A percentile compares a stretch with the other conserved stretches of the same genome.
Evolutionary conservation across 2,888 invertebrate genomes (phyloP).

Genomic region (Eumerus sabulonum): DNA sequence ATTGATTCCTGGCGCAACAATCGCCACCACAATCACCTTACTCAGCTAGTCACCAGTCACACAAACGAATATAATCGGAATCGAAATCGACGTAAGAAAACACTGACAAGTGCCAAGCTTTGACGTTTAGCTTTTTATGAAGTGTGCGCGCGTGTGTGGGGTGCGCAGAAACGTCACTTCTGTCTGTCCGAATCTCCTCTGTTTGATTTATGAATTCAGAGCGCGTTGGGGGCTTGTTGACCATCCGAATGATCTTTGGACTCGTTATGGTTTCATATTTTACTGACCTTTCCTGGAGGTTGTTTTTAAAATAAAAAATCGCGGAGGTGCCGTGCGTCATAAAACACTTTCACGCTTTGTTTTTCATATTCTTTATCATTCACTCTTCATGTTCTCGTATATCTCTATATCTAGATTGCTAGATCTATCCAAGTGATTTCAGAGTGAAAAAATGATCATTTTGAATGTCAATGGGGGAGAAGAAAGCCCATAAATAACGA

Average conservation of each 20-base stretch:
- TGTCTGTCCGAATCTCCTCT: constrained; percentile 8
- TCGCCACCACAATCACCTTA: constrained; percentile 41
- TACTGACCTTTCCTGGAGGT: not conserved
- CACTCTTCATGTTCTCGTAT: too few species aligned
- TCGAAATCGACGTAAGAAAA: constrained; percentile 31
- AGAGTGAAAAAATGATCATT: not conserved
- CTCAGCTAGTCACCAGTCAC: too few species aligned
- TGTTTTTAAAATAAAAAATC: constrained; percentile 3
- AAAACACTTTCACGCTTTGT: constrained; percentile 1
- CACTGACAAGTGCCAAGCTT: constrained; percentile 36
- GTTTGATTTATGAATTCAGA: constrained; percentile 54
- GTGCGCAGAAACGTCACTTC: constrained; percentile 27
- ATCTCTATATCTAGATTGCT: too few species aligned
- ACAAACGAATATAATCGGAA: constrained; percentile 3
- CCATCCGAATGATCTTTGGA: constrained; percentile 36
- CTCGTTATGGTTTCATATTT: constrained; percentile 24
- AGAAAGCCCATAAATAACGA: not conserved
- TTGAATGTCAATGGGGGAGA: not conserved
- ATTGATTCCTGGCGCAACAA: constrained; percentile 55
- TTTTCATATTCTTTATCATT: not conserved
- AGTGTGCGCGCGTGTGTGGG: constrained; percentile 6
- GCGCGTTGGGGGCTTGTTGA: constrained; percentile 30
- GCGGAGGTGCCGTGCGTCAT: constrained; percentile 26
- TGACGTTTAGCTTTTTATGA: constrained; percentile 43
- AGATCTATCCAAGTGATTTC: not conserved